Conservation (phyloP, 2,888 invertebrate species). For the Drosophila putrida region DNA sequence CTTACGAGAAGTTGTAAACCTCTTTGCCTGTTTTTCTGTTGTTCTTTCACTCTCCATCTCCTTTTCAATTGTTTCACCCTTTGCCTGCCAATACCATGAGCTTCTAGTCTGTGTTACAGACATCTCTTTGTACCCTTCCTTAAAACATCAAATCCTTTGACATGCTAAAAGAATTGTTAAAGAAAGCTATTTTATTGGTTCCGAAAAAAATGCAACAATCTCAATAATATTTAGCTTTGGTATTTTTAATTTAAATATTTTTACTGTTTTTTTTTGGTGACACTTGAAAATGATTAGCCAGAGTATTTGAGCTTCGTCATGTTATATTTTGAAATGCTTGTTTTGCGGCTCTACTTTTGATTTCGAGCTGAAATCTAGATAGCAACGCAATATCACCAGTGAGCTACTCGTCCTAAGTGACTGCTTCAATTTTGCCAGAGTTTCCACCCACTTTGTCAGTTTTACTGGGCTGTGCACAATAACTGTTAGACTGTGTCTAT, state of each 20-base stretch:
- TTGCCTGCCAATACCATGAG: conserved; percentile 24
- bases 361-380: conserved; percentile 61
- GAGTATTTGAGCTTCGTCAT: conserved; percentile 21
- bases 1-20: conserved; percentile 79
- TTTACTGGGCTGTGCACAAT: conserved; percentile 24
- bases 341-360: conserved; percentile 34
- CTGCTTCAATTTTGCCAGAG: conserved; percentile 49
- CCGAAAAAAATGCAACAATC: too few relatives aligned
- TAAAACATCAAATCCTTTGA: neutral
- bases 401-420: conserved; percentile 25
- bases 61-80: conserved; percentile 43
- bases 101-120: neutral
- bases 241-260: neutral
- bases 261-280: too few relatives aligned
- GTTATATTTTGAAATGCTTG: neutral
- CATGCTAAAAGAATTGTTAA: too few relatives aligned
- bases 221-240: neutral
- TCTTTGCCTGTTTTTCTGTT: conserved; percentile 55
- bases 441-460: neutral
- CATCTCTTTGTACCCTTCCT: conserved; percentile 11
- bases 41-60: conserved; percentile 37
- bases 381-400: conserved; percentile 64
- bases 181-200: too few relatives aligned
- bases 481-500: conserved; percentile 25
- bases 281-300: neutral